phyloP scores from a whole-genome alignment of 2,797 vertebrate genomes.

The Bufotes viridis region DNA sequence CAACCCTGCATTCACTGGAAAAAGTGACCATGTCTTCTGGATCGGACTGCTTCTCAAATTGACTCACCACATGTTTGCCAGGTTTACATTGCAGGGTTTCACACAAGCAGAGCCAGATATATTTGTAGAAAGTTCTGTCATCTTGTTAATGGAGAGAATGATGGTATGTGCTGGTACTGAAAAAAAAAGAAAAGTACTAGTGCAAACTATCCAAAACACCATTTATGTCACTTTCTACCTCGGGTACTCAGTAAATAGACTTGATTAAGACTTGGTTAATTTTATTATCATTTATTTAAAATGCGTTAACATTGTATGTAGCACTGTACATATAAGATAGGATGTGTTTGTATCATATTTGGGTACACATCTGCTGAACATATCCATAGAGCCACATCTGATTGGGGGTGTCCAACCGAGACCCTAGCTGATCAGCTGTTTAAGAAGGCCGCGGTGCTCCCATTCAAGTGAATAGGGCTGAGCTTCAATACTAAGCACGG shows the following conservation, averaged over 20 bases:
- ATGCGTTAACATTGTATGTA: background rate
- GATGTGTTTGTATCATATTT: background rate
- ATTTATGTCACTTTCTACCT: background rate
- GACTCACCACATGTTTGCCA: background rate
- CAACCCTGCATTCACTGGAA: background rate
- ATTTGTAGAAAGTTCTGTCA: background rate
- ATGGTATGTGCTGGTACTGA: conserved; percentile 23
- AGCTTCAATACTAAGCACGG: no score
- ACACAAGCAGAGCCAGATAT: background rate
- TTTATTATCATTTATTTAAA: background rate
- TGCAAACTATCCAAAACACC: background rate
- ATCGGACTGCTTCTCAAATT: background rate
- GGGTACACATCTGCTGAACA: no score
- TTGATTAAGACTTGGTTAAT: background rate
- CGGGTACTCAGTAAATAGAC: background rate
- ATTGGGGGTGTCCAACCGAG: no score
- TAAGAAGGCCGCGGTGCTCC: no score
- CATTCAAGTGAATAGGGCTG: no score
- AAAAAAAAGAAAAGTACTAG: background rate
- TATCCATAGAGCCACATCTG: no score
- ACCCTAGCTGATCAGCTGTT: no score
- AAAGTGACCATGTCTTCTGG: background rate
- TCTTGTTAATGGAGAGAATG: background rate
- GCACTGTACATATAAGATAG: background rate
- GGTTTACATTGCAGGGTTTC: background rate